Evolutionary conservation across 1,140 invertebrate genomes (phyloP).

Genomic region (Cataglyphis hispanica): DNA sequence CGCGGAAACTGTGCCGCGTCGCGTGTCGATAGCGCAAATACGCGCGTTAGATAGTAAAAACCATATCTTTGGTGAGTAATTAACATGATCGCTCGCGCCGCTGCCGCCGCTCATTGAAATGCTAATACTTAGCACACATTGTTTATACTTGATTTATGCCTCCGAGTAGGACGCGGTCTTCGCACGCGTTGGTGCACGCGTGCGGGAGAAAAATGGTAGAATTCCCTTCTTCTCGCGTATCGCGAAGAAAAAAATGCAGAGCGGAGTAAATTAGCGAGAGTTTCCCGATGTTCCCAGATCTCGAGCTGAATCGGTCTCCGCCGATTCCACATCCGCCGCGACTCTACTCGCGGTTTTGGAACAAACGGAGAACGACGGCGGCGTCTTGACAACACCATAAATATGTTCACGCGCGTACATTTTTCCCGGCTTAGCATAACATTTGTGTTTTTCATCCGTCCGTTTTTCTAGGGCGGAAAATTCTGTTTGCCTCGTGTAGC

Average conservation of each 20-base stretch:
- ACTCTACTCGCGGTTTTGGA: constrained; percentile 4
- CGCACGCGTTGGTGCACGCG: neutral
- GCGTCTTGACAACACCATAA: constrained; percentile 20
- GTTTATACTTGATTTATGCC: constrained; percentile 71
- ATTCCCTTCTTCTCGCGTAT: neutral
- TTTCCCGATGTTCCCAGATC: neutral
- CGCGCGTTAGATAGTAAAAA: constrained; percentile 65
- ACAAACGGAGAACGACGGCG: constrained; percentile 4
- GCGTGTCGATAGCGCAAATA: constrained; percentile 57
- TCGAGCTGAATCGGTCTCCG: neutral
- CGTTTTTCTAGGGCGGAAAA: constrained; percentile 58
- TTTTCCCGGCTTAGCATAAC: constrained; percentile 50
- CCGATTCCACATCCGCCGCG: neutral
- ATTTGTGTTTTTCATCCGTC: constrained; percentile 56
- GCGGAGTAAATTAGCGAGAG: neutral
- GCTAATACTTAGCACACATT: constrained; percentile 65
- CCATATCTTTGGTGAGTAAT: constrained; percentile 65
- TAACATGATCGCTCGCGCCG: constrained; percentile 56
- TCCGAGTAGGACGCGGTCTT: neutral
- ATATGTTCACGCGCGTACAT: constrained; percentile 51
- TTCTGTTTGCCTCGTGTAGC: constrained; percentile 52
- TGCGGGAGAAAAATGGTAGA: neutral
- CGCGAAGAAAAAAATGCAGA: neutral
- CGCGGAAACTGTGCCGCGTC: constrained; percentile 31
- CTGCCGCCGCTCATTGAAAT: constrained; percentile 66